Conservation (phyloP, 92 coral and sea anemone genomes). For the Blastomussa wellsi region DNA sequence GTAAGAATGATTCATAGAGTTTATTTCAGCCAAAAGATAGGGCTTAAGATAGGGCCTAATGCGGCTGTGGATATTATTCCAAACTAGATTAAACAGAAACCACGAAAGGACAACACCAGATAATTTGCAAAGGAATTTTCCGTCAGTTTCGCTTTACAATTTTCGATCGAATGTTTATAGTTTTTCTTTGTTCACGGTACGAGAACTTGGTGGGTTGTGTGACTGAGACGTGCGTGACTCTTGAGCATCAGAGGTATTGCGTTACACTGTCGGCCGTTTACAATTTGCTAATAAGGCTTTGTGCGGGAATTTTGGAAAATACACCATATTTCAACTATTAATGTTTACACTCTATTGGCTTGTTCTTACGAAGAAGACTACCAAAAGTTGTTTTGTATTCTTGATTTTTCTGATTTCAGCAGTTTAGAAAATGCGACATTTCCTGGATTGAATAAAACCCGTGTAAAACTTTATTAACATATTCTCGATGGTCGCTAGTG, state of each 20-base stretch:
- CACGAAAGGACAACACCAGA: neutral
- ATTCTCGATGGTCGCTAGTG: neutral
- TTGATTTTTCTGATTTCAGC: neutral
- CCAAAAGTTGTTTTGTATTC: neutral
- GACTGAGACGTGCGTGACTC: neutral
- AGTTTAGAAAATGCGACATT: no score
- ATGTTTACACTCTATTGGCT: neutral
- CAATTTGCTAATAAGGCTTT: neutral
- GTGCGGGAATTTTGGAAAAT: neutral
- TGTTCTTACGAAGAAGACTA: neutral
- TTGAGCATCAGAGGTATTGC: neutral
- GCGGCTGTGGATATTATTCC: no score
- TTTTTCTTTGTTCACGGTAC: neutral
- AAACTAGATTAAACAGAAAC: neutral
- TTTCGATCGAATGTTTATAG: neutral
- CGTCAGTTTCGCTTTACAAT: neutral
- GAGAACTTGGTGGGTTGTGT: neutral
- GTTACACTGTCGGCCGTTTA: neutral
- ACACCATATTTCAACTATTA: neutral
- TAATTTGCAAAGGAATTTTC: neutral
- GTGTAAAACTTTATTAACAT: neutral
- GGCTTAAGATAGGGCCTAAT: neutral
- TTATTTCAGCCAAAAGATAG: neutral
- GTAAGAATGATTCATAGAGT: neutral
- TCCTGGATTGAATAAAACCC: neutral